phyloP scores from a whole-genome alignment of 2,888 invertebrate genomes.

The Operophtera brumata region DNA sequence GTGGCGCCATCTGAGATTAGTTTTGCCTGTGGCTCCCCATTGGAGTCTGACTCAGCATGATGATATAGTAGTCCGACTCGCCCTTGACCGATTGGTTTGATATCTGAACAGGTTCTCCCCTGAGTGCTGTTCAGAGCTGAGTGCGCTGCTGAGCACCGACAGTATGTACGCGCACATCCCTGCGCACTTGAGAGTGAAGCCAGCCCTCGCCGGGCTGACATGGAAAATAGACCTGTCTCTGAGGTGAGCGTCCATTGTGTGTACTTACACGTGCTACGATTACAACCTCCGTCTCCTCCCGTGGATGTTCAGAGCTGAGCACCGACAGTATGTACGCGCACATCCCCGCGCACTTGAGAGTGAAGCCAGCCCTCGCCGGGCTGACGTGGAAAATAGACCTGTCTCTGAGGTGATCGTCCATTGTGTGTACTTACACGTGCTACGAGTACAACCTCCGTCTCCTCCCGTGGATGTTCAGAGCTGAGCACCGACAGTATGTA shows the following conservation, averaged over 20 bases:
- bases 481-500: conserved; percentile 65
- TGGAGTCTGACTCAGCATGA: no score
- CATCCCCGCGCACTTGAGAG: conserved; percentile 54
- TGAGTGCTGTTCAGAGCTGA: conserved; percentile 61
- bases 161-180: conserved; percentile 62
- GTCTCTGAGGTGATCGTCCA: conserved; percentile 47
- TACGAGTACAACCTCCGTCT: no score
- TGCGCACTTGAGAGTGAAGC: conserved; percentile 55
- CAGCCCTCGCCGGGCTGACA: conserved; percentile 51
- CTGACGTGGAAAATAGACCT: conserved; percentile 70
- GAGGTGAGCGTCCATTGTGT: conserved; percentile 29
- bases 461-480: conserved; percentile 55
- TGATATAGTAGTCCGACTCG: no score
- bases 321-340: conserved; percentile 61
- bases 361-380: conserved; percentile 55
- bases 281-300: no score
- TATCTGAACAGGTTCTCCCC: conserved; percentile 53
- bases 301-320: conserved; percentile 60
- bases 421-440: no score
- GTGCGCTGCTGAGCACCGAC: conserved; percentile 57
- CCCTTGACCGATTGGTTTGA: no score
- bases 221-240: conserved; percentile 72
- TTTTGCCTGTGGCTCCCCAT: no score
- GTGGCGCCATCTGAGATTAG: no score
- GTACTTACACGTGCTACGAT: no score